Conservation (phyloP, 2,797 vertebrate species). For the Xerus rutilus region DNA sequence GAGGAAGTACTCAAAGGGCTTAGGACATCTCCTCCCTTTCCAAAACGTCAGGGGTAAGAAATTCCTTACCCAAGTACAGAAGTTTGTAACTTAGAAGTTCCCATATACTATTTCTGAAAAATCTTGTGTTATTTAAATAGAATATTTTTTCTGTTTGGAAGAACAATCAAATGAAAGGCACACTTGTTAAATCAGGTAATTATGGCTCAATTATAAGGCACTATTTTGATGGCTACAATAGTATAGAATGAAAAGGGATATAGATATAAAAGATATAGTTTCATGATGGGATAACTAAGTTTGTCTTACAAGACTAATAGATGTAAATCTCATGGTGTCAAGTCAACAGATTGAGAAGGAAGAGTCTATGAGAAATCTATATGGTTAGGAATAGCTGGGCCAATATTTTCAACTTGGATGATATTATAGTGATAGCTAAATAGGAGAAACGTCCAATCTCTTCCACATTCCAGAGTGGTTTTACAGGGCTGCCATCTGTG, state of each 20-base stretch:
- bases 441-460: neutral
- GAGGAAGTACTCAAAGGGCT: neutral
- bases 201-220: constrained; percentile 1
- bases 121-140: neutral
- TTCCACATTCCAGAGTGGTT: neutral
- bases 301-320: neutral
- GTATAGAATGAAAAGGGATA: constrained; percentile 1
- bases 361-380: neutral
- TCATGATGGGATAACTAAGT: neutral
- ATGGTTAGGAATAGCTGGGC: neutral
- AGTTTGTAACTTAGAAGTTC: neutral
- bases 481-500: neutral
- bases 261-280: neutral
- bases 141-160: constrained; percentile 41
- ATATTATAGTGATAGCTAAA: neutral
- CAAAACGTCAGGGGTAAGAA: neutral
- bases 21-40: neutral
- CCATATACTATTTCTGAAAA: neutral
- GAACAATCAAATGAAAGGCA: constrained; percentile 28
- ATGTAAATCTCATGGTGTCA: neutral
- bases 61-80: neutral
- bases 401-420: constrained; percentile 20
- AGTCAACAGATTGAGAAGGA: constrained; percentile 15
- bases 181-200: constrained; percentile 18
- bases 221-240: neutral